phyloP scores from a whole-genome alignment of 2,888 invertebrate species.

The Tachina lurida region DNA sequence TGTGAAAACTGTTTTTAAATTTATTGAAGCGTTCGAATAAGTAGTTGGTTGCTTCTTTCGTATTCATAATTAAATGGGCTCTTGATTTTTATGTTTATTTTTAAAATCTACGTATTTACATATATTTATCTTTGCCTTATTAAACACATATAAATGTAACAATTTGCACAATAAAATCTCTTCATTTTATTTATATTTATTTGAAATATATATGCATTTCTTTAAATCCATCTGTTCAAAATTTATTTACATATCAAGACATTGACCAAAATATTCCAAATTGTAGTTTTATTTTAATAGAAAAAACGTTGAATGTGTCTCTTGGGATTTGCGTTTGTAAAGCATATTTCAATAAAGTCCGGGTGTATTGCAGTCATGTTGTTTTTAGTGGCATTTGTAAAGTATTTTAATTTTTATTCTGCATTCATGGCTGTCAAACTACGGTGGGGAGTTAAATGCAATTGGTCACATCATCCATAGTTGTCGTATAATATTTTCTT shows the following conservation, averaged over 20 bases:
- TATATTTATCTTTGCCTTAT: slow-evolving; percentile 52
- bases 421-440: too few relatives aligned
- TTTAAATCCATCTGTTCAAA: slow-evolving; percentile 42
- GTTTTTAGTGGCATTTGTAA: too few relatives aligned
- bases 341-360: too few relatives aligned
- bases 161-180: slow-evolving; percentile 35
- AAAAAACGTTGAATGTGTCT: not conserved
- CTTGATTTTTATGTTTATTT: slow-evolving; percentile 28
- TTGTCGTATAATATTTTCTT: too few relatives aligned
- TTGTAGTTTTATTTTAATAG: slow-evolving; percentile 35
- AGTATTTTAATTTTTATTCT: too few relatives aligned
- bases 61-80: slow-evolving; percentile 55
- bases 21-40: slow-evolving; percentile 20
- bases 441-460: too few relatives aligned
- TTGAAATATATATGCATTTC: slow-evolving; percentile 31
- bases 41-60: not conserved
- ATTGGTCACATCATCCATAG: too few relatives aligned
- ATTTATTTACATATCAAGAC: slow-evolving; percentile 45
- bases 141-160: slow-evolving; percentile 13
- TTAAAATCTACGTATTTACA: slow-evolving; percentile 5
- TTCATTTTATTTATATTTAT: slow-evolving; percentile 30
- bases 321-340: not conserved
- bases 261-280: slow-evolving; percentile 61
- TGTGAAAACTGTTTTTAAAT: slow-evolving; percentile 20
- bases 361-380: too few relatives aligned